Evolutionary conservation across 2,113 vertebrate genomes (phyloP).

Genomic region (Promerops cafer): DNA sequence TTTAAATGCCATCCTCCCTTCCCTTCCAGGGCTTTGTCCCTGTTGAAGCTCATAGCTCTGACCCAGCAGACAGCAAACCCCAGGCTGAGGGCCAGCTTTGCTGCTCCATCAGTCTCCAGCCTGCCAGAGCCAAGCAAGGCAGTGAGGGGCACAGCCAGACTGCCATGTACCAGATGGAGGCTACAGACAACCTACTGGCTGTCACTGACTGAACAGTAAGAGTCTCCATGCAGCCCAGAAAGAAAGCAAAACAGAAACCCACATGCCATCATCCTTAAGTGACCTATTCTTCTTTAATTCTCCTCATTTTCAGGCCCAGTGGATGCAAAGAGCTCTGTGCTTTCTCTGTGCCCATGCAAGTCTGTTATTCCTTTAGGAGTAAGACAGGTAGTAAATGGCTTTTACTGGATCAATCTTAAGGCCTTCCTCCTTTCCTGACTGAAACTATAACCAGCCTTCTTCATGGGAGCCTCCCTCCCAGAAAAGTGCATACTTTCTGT

Average conservation of each 20-base stretch:
- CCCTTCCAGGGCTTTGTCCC: background rate
- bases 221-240: background rate
- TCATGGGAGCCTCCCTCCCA: background rate
- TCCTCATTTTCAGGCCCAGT: background rate
- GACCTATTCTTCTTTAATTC: background rate
- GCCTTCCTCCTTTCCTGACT: background rate
- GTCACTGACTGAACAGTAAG: background rate
- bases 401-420: background rate
- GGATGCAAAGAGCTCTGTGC: background rate
- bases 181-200: background rate
- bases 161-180: background rate
- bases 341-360: background rate
- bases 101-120: background rate
- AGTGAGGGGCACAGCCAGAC: background rate
- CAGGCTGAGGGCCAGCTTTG: background rate
- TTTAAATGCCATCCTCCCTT: background rate
- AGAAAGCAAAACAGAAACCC: background rate
- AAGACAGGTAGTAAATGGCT: background rate
- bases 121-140: rapidly evolving
- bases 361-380: background rate
- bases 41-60: background rate
- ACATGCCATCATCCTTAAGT: background rate
- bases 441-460: background rate
- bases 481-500: background rate
- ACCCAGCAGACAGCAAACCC: background rate